Conservation (phyloP, 2,797 vertebrate genomes). For the Smutsia temminckii region DNA sequence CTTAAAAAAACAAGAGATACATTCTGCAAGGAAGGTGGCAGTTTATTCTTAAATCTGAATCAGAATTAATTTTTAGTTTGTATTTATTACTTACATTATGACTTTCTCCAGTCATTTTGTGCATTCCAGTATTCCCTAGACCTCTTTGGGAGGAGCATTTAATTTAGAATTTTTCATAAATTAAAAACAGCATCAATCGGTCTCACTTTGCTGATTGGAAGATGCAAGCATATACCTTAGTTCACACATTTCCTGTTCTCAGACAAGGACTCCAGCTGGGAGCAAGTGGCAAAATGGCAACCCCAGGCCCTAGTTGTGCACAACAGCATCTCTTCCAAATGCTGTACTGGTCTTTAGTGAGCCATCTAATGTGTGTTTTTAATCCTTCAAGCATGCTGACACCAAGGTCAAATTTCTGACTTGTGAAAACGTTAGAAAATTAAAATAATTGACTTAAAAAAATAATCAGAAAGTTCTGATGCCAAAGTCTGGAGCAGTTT, state of each 20-base stretch:
- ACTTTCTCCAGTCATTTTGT: slow-evolving; percentile 86
- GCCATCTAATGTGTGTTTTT: neutral
- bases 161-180: slow-evolving; percentile 80
- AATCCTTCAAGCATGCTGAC: neutral
- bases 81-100: slow-evolving; percentile 46
- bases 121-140: slow-evolving; percentile 83
- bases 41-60: neutral
- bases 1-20: neutral
- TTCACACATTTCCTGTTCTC: neutral
- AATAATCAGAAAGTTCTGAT: neutral
- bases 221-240: slow-evolving; percentile 49
- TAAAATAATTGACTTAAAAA: neutral
- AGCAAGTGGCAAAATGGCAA: accelerated
- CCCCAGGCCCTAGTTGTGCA: neutral
- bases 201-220: slow-evolving; percentile 66
- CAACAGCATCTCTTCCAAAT: neutral
- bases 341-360: neutral
- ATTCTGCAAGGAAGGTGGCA: neutral
- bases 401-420: neutral
- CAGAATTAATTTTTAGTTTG: slow-evolving; percentile 33
- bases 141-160: slow-evolving; percentile 88
- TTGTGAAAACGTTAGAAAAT: neutral
- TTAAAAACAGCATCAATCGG: slow-evolving; percentile 80
- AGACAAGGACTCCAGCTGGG: neutral
- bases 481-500: neutral